These are phyloP conservation scores for Hesperophylax magnus DNA, from an alignment of 1,140 invertebrate species.

Conservation along the genomic window DNA sequence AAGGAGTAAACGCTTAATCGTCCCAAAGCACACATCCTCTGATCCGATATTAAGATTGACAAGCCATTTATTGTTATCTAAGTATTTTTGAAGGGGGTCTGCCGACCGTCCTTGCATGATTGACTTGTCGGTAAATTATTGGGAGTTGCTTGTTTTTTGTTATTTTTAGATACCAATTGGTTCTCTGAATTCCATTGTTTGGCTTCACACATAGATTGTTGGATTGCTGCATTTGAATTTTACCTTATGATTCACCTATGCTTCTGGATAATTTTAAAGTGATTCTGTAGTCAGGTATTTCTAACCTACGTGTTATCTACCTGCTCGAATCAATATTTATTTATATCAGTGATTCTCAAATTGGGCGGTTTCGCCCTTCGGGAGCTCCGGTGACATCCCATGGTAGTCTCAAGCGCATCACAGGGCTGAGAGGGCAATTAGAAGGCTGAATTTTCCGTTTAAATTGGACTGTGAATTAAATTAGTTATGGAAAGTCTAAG, in stretches of 20 bases:
- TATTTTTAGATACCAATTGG: not conserved
- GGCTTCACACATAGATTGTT: not conserved
- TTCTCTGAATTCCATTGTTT: slow-evolving; percentile 28
- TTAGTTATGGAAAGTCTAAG: too few relatives aligned
- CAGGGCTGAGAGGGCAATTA: too few relatives aligned
- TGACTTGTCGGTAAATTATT: slow-evolving; percentile 51
- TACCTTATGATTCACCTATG: not conserved
- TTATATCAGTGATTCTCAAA: not conserved
- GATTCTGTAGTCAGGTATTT: too few relatives aligned
- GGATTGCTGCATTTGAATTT: slow-evolving; percentile 19
- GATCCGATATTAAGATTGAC: slow-evolving; percentile 54
- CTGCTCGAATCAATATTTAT: not conserved
- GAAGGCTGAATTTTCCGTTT: too few relatives aligned
- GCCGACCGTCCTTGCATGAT: slow-evolving; percentile 44
- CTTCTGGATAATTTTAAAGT: too few relatives aligned
- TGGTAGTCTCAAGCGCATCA: too few relatives aligned
- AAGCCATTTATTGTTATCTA: slow-evolving; percentile 54
- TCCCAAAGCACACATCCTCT: slow-evolving; percentile 25
- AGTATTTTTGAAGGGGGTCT: slow-evolving; percentile 49
- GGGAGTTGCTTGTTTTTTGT: slow-evolving; percentile 38
- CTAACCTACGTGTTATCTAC: too few relatives aligned
- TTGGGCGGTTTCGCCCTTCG: too few relatives aligned
- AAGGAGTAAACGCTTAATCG: slow-evolving; percentile 45
- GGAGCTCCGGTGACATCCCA: too few relatives aligned
- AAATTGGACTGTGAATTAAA: too few relatives aligned